Conservation (phyloP, 2,888 invertebrate species). For the Chrysodeixis includens region DNA sequence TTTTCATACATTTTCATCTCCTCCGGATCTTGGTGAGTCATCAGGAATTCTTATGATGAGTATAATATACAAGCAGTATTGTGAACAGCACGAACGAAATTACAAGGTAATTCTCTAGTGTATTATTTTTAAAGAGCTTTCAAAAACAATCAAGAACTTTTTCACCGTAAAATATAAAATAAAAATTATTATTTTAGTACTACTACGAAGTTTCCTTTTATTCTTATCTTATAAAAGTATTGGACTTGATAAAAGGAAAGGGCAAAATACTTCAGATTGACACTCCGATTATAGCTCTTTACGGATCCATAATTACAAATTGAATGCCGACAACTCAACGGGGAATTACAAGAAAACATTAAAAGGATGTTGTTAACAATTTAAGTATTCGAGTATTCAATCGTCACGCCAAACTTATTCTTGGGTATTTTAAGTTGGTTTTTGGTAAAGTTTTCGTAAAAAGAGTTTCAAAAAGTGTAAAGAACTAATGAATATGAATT, state of each 20-base stretch:
- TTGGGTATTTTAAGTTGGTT: neutral
- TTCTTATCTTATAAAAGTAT: neutral
- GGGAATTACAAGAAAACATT: slow-evolving; percentile 1
- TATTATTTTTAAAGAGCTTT: too few species aligned
- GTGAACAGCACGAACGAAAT: too few species aligned
- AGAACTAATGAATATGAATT: too few species aligned
- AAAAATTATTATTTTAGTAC: slow-evolving; percentile 1
- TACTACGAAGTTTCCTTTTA: neutral
- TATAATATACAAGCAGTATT: too few species aligned
- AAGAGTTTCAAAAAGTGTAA: neutral
- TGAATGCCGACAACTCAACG: slow-evolving; percentile 16
- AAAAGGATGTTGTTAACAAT: slow-evolving; percentile 11
- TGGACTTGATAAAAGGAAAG: slow-evolving; percentile 16
- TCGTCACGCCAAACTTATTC: slow-evolving; percentile 7
- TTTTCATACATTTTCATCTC: too few species aligned
- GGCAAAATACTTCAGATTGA: slow-evolving; percentile 14
- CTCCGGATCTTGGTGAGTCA: too few species aligned
- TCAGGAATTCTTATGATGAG: too few species aligned
- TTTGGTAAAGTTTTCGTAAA: neutral
- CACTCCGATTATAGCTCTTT: slow-evolving; percentile 14
- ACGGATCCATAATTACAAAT: slow-evolving; percentile 7
- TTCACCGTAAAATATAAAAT: neutral
- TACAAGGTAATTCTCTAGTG: too few species aligned
- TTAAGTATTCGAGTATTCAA: slow-evolving; percentile 16
- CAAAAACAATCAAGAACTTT: neutral